These are phyloP conservation scores for Danionella dracula DNA, from an alignment of 2,797 vertebrate genomes.

Conservation along the genomic window DNA sequence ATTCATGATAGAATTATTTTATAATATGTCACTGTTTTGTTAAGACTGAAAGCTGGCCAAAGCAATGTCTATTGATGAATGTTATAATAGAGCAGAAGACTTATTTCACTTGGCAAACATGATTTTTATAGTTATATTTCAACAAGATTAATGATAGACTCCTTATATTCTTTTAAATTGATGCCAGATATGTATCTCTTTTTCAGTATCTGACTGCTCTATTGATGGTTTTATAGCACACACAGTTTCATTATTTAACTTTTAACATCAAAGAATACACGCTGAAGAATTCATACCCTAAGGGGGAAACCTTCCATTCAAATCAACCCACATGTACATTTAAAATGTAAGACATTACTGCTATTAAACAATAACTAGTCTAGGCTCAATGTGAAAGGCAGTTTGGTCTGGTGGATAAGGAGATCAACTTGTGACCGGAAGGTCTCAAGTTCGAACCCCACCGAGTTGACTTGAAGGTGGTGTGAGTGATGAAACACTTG, in stretches of 20 bases:
- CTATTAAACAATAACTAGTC: no score
- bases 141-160: conserved; percentile 6
- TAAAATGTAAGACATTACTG: not conserved
- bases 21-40: not conserved
- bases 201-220: not conserved
- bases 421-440: no score
- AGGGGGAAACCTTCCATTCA: not conserved
- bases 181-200: conserved; percentile 17
- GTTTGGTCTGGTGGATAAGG: no score
- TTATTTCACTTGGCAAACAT: not conserved
- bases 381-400: no score
- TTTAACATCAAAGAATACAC: not conserved
- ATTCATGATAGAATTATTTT: no score
- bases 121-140: not conserved
- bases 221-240: not conserved
- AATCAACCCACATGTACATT: not conserved
- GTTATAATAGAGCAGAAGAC: not conserved
- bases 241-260: not conserved
- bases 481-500: no score
- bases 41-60: not conserved
- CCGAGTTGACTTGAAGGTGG: no score
- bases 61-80: not conserved
- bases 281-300: not conserved
- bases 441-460: no score
- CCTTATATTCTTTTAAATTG: conserved; percentile 5